Base-by-base conservation (phyloP, 2,797 vertebrate species). In the Parotocinclus haroldoi region DNA sequence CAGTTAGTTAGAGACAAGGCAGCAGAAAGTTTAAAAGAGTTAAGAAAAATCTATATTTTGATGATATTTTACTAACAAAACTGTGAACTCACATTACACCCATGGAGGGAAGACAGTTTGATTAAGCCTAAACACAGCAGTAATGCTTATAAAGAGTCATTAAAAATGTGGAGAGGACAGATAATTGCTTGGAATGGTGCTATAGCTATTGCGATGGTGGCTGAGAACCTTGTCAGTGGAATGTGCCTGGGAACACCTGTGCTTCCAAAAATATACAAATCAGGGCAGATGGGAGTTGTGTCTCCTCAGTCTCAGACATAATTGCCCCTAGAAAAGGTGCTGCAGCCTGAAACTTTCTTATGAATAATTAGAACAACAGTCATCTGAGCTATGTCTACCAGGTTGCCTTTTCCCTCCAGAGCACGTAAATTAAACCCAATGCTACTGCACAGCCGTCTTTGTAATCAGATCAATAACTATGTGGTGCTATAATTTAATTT, bases 151-250 rank as follows among this genome's bases (percentile, higher is more conserved):
- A 82, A 58, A 77, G 81, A 82, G 81, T 85, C 70, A 83, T 87
- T 84, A 57, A 7, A 36, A 59, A 9, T 12, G 80, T 79, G 81
- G 77, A 80, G 81, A 80, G 79, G 74, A 74, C 83, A 79, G 78
- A 78, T 88, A 89, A 89, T 86, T 88, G 85, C 77, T 76, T 79
- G 80, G 77, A 77, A 42, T 74, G 70, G 73, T 61, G 77, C 64
- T 80, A 77, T 74, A 68, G 70, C 56, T 48, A 52, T 50, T 76
- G 56, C 66, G 60, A 39, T 60, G 58, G 38, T 51, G 56, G 40
- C 55, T 69, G 58, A 65, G 63, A 68, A 57, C 50, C 48, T 62
- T 59, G 63, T 67, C 69, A 64, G 64, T 39, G 65, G 64, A 71
- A 72, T 66, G 51, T 58, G 52, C 69, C 66, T 66, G 49, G 67